Evolutionary conservation across 2,888 invertebrate genomes (phyloP).

Genomic region (Argynnis bischoffii): DNA sequence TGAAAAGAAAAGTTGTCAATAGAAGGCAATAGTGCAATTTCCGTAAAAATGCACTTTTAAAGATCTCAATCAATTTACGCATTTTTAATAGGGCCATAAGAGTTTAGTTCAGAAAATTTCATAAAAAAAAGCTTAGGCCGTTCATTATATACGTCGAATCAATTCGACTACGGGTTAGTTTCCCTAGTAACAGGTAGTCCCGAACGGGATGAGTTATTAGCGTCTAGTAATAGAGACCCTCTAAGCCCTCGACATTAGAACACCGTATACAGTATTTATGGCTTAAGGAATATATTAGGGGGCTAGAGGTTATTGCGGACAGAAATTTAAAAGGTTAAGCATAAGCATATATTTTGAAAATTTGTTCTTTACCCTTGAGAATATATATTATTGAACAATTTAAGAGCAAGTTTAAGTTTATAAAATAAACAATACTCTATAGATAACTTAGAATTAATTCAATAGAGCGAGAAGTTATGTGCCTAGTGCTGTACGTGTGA

Average conservation of each 20-base stretch:
- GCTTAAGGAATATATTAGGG: constrained; percentile 19
- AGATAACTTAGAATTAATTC: too few species aligned
- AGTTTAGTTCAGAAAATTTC: background rate
- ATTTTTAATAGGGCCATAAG: too few species aligned
- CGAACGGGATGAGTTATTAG: constrained; percentile 22
- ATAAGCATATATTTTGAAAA: background rate
- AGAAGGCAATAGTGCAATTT: constrained; percentile 13
- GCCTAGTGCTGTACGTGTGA: too few species aligned
- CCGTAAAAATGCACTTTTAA: constrained; percentile 6
- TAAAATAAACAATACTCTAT: too few species aligned
- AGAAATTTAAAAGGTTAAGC: constrained; percentile 17
- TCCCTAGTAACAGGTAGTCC: constrained; percentile 21
- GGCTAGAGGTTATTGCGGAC: constrained; percentile 35
- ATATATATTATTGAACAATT: background rate
- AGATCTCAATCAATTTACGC: too few species aligned
- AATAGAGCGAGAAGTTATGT: too few species aligned
- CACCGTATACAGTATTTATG: constrained; percentile 25
- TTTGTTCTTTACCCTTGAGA: background rate
- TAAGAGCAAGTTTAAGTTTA: background rate
- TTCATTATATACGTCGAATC: background rate
- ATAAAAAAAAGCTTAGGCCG: background rate
- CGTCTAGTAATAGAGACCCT: constrained; percentile 19
- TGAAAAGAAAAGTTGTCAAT: constrained; percentile 27
- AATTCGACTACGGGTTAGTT: constrained; percentile 1
- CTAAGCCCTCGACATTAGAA: constrained; percentile 10